Evolutionary conservation across 2,888 invertebrate species (phyloP).

Genomic region (Tholera decimalis): DNA sequence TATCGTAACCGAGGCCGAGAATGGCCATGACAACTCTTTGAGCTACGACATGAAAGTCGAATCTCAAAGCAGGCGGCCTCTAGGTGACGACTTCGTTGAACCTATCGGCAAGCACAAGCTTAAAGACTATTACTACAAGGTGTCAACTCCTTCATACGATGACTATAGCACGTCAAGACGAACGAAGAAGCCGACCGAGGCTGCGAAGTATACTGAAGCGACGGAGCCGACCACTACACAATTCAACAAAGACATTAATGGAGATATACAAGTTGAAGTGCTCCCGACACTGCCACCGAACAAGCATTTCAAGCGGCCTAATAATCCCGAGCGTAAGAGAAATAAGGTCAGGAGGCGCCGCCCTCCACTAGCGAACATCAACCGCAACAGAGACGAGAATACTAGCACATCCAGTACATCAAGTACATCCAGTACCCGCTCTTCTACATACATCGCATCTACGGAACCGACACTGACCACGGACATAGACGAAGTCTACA

Average conservation of each 20-base stretch:
- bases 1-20: slow-evolving; percentile 86
- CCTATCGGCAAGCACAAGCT: slow-evolving; percentile 86
- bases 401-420: slow-evolving; percentile 68
- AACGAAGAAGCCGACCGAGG: slow-evolving; percentile 84
- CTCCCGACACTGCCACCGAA: slow-evolving; percentile 89
- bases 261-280: slow-evolving; percentile 76
- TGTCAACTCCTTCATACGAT: slow-evolving; percentile 84
- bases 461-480: slow-evolving; percentile 76
- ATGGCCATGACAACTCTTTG: slow-evolving; percentile 85
- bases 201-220: slow-evolving; percentile 67
- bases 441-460: slow-evolving; percentile 64
- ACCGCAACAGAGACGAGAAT: slow-evolving; percentile 77
- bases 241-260: slow-evolving; percentile 71
- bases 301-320: slow-evolving; percentile 86
- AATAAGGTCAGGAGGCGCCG: slow-evolving; percentile 88
- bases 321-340: slow-evolving; percentile 79
- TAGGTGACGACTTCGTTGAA: slow-evolving; percentile 85
- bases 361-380: slow-evolving; percentile 78
- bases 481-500: slow-evolving; percentile 79
- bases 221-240: slow-evolving; percentile 75
- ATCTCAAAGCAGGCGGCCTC: slow-evolving; percentile 87
- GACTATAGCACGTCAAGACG: slow-evolving; percentile 80
- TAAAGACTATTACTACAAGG: slow-evolving; percentile 88
- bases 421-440: slow-evolving; percentile 59
- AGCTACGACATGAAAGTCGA: slow-evolving; percentile 84